Percentiles rank a stretch among this genome's conserved stretches.
Conservation (phyloP, 1,140 invertebrate genomes). For the Achroia grisella region DNA sequence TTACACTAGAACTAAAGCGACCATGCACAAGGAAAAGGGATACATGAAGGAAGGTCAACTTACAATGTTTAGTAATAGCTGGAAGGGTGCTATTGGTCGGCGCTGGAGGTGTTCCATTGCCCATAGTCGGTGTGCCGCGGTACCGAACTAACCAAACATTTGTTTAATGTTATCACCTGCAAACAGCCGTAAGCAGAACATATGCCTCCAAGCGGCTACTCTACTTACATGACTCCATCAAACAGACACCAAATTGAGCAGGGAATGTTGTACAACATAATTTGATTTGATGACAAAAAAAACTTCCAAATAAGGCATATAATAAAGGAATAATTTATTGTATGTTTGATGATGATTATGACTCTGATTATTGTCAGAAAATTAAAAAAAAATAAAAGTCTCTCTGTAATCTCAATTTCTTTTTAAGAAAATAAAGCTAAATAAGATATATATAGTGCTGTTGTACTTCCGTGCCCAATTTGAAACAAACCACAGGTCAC, state of each 20-base stretch:
- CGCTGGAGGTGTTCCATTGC: slow-evolving; percentile 18
- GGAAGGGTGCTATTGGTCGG: slow-evolving; percentile 42
- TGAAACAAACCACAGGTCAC: no score
- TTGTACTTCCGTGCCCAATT: no score
- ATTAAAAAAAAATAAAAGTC: no score
- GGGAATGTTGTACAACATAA: no score
- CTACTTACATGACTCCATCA: slow-evolving; percentile 19
- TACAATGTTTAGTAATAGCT: slow-evolving; percentile 42
- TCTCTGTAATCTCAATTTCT: no score
- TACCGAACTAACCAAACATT: slow-evolving; percentile 74
- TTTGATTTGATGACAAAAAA: no score
- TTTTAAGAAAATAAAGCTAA: no score
- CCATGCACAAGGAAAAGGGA: slow-evolving; percentile 1
- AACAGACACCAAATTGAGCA: slow-evolving; percentile 1
- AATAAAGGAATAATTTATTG: no score
- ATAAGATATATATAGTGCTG: no score
- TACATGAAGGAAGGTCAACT: slow-evolving; percentile 24
- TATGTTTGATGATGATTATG: no score
- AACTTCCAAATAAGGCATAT: no score
- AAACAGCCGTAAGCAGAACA: slow-evolving; percentile 65
- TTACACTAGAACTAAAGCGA: not conserved
- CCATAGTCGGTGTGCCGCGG: slow-evolving; percentile 52
- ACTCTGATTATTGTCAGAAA: no score
- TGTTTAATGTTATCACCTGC: slow-evolving; percentile 73
- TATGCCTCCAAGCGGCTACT: slow-evolving; percentile 51